Evolutionary conservation across 2,888 invertebrate species (phyloP), one percentile per base, ranked within the genome.

Genomic region (Onchidella celtica): DNA sequence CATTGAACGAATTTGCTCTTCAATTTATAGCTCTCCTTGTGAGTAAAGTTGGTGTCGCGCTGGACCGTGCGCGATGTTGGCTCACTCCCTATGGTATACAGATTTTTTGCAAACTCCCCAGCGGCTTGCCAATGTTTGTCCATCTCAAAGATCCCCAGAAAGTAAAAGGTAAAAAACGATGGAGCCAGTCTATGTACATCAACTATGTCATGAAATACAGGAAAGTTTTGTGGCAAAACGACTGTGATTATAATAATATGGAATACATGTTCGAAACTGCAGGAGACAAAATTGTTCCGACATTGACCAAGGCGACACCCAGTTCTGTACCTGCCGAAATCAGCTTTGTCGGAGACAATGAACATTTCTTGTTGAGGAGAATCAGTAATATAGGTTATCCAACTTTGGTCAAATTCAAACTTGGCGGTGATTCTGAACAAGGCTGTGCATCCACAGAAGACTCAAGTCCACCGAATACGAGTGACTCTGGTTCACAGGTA

Each of bases 111-210:
- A 80, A 79, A 3, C 81, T 89, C 11, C 85, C 87, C 3, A 84
- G 84, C 3, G 87, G 87, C 2, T 88, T 89, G 86, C 89, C 90
- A 11, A 77, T 90, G 3, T 88, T 88, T 78, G 79, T 90, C n/a
- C 90, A 90, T 70, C 79, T 90, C 29, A 90, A 90, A 76, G 90
- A 90, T 63, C 79, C 86, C 0, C 68, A 57, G 3, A 87, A 88
- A 40, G 86, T 90, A 1, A 90, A 90, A 81, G 82, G 88, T 1
- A 90, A 90, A 78, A 90, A 90, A 77, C 75, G 90, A 11, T 90
- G 90, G 90, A 90, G 90, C 70, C 90, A 90, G 81, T 86, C 85
- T 24, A 87, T 89, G 88, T 89, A 89, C 79, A 87, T 89, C 69
- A 86, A 87, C 68, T 89, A 89, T 74, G 85, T 89, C 6, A 84